These are phyloP conservation scores for Onychostoma macrolepis DNA, from an alignment of 2,113 vertebrate species.

Conservation along the genomic window DNA sequence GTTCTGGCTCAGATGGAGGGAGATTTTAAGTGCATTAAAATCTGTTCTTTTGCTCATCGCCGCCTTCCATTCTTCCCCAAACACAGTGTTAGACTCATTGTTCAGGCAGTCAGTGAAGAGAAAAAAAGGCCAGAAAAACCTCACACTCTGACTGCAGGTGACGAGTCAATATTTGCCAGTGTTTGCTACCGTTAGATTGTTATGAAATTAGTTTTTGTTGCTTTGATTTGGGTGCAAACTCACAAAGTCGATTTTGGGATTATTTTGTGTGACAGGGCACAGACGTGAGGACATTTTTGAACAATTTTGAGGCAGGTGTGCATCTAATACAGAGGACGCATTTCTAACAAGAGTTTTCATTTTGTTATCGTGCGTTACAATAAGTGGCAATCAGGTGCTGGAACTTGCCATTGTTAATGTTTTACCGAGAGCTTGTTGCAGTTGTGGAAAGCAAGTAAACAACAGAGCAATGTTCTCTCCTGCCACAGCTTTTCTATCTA, in stretches of 20 bases:
- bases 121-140: not conserved
- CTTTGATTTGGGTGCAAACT: not conserved
- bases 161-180: constrained; percentile 16
- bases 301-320: not conserved
- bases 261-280: not conserved
- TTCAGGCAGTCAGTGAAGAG: constrained; percentile 39
- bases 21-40: constrained; percentile 66
- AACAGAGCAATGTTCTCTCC: not conserved
- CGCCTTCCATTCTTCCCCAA: constrained; percentile 62
- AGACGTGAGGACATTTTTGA: not conserved
- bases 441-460: not conserved
- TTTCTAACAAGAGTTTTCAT: not conserved
- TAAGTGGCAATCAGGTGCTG: not conserved
- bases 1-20: constrained; percentile 55
- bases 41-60: constrained; percentile 61
- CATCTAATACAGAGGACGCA: not conserved
- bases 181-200: not conserved
- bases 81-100: constrained; percentile 65
- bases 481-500: no score
- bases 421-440: not conserved
- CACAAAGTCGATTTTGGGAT: not conserved
- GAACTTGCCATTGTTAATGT: constrained; percentile 2
- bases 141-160: constrained; percentile 1
- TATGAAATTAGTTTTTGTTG: not conserved
- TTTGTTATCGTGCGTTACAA: not conserved